Conservation (phyloP, 2,797 vertebrate species). For the Hirundo rustica region DNA sequence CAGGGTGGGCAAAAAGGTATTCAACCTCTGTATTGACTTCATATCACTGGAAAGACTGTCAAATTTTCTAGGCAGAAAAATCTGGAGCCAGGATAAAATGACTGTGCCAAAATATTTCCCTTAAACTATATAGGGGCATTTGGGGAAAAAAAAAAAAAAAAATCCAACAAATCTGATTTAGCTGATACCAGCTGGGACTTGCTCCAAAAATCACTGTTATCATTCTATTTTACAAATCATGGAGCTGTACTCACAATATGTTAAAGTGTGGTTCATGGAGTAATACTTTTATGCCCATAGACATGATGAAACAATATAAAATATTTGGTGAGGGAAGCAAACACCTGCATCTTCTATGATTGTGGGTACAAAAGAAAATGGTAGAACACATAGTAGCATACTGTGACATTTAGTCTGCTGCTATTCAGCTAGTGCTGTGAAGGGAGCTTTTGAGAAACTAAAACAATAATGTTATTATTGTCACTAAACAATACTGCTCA, state of each 20-base stretch:
- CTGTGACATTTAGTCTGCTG: conserved; percentile 13
- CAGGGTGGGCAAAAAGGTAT: accelerated
- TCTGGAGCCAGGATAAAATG: neutral
- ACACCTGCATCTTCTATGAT: neutral
- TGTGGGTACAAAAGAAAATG: conserved; percentile 9
- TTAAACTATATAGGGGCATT: neutral
- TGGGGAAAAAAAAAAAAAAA: neutral
- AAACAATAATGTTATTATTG: conserved; percentile 77
- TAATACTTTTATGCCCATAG: neutral
- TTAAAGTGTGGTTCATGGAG: neutral
- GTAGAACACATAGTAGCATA: neutral
- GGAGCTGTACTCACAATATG: neutral
- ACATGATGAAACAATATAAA: neutral
- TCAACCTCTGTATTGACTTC: neutral
- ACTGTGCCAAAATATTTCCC: neutral
- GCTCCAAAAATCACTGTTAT: neutral
- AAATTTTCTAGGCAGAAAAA: neutral
- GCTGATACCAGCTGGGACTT: neutral
- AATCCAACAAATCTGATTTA: neutral
- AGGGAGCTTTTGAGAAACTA: conserved; percentile 70
- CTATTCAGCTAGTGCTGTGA: conserved; percentile 60
- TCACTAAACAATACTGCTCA: conserved; percentile 68
- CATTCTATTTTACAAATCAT: neutral
- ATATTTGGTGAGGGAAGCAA: neutral
- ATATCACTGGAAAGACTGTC: neutral